phyloP scores from a whole-genome alignment of 2,888 invertebrate species.

The Amphipoea lucens region DNA sequence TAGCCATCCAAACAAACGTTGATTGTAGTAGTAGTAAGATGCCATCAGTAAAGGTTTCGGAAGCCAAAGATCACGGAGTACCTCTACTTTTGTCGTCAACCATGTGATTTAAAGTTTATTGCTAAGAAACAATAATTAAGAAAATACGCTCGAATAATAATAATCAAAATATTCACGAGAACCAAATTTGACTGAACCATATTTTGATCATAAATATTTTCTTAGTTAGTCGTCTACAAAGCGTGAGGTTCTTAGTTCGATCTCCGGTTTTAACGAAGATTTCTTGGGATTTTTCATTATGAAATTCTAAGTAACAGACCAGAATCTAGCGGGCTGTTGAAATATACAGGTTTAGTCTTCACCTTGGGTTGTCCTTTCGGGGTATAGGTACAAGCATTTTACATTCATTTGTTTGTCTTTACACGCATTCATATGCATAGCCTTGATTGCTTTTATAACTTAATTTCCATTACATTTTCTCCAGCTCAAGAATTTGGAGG shows the following conservation, averaged over 20 bases:
- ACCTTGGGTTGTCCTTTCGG: not conserved
- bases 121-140: not conserved
- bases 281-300: not conserved
- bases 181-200: not conserved
- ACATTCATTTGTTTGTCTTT: not conserved
- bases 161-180: not conserved
- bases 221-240: too few species aligned
- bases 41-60: not conserved
- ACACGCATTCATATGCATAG: not conserved
- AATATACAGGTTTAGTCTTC: not conserved
- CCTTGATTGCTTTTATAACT: not conserved
- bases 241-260: not conserved
- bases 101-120: not conserved
- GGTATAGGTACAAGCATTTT: not conserved
- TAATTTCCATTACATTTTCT: slow-evolving; percentile 14
- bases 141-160: not conserved
- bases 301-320: not conserved
- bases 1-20: not conserved
- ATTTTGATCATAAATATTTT: not conserved
- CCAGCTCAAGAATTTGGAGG: not conserved
- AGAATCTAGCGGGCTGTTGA: not conserved
- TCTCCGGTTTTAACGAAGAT: not conserved
- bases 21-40: not conserved
- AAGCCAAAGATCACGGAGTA: not conserved
- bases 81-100: not conserved